These are phyloP conservation scores for Teleogryllus oceanicus DNA, from an alignment of 2,888 invertebrate species.

Conservation along the genomic window DNA sequence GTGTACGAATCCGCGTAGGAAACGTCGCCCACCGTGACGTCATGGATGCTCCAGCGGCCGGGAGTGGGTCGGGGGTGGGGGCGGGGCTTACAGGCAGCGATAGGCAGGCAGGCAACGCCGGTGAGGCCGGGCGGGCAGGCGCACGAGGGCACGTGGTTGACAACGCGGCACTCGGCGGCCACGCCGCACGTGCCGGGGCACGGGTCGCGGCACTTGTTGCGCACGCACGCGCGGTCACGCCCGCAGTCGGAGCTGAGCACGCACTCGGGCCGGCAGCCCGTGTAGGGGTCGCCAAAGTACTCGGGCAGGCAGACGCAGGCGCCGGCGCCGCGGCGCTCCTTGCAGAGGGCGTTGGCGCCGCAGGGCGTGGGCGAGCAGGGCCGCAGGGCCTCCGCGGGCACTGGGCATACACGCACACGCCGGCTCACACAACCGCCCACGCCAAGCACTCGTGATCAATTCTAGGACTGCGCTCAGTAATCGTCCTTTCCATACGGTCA, in stretches of 20 bases:
- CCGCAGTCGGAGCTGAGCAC: constrained; percentile 73
- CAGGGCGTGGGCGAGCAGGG: constrained; percentile 78
- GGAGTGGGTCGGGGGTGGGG: constrained; percentile 48
- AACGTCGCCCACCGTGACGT: no score
- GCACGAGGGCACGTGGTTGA: constrained; percentile 74
- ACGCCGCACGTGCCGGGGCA: constrained; percentile 74
- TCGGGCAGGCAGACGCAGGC: constrained; percentile 71
- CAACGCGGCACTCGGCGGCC: constrained; percentile 70
- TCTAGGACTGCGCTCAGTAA: no score
- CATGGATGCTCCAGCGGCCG: constrained; percentile 56
- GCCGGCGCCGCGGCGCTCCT: constrained; percentile 69
- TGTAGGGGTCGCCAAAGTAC: constrained; percentile 74
- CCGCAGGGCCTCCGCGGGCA: constrained; percentile 57
- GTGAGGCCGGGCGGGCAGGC: constrained; percentile 68
- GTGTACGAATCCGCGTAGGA: no score
- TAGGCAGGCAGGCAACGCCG: constrained; percentile 60
- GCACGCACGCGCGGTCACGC: constrained; percentile 67
- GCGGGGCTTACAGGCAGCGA: constrained; percentile 43
- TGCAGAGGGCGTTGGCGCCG: constrained; percentile 74
- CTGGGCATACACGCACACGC: constrained; percentile 24
- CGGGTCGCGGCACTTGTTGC: constrained; percentile 74
- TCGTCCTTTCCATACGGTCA: no score
- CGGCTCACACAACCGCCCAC: constrained; percentile 23
- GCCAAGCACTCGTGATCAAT: neutral
- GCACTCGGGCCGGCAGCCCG: constrained; percentile 77